phyloP scores from a whole-genome alignment of 2,888 invertebrate species.

The Brachyptera putata region DNA sequence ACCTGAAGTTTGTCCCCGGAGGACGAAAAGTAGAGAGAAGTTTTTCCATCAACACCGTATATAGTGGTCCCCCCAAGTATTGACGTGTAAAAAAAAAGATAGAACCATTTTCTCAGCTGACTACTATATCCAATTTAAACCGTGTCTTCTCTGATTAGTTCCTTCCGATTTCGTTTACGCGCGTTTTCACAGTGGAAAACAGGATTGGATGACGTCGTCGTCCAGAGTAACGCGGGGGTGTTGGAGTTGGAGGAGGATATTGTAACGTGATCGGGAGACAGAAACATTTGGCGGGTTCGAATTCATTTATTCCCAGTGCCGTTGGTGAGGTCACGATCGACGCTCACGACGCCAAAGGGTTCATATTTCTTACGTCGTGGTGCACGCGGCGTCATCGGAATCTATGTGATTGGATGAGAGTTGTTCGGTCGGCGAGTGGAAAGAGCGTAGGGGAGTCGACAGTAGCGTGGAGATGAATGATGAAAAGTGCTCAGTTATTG shows the following conservation, averaged over 20 bases:
- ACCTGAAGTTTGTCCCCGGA: constrained; percentile 10
- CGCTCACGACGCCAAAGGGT: neutral
- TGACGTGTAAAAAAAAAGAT: constrained; percentile 18
- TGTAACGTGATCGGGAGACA: constrained; percentile 16
- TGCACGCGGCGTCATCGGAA: neutral
- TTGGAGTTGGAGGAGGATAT: neutral
- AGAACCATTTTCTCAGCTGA: constrained; percentile 4
- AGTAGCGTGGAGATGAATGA: no score
- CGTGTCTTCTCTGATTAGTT: constrained; percentile 20
- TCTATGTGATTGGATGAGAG: neutral
- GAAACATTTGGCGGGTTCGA: neutral
- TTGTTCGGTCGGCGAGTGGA: neutral
- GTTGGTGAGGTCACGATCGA: neutral
- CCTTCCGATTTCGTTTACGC: constrained; percentile 16
- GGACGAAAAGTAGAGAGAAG: constrained; percentile 12
- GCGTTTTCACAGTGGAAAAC: neutral
- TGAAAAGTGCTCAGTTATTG: no score
- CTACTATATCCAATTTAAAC: constrained; percentile 21
- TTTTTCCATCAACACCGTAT: constrained; percentile 18
- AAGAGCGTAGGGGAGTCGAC: no score
- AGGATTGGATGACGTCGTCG: constrained; percentile 10
- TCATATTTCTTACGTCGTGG: neutral
- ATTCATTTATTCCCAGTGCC: neutral
- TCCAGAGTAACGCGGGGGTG: neutral
- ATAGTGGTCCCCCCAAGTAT: constrained; percentile 2